Evolutionary conservation across 2,113 vertebrate species (phyloP), one percentile per base, ranked within the genome.

Genomic region (Otis tarda): DNA sequence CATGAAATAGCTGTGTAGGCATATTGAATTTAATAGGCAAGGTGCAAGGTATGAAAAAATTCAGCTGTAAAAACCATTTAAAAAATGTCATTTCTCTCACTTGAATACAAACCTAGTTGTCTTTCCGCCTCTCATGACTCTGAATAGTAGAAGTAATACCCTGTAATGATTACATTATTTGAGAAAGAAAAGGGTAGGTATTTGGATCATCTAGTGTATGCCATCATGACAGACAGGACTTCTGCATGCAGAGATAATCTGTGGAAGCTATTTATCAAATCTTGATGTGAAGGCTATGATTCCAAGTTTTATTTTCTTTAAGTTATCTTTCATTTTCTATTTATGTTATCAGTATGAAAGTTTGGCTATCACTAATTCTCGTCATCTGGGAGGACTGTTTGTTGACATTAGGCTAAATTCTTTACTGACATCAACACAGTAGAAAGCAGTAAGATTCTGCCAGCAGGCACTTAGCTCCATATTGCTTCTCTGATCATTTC

Each of bases 121-220:
- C 69, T 93, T 90, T 90, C 80, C 78, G 24, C 43, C 24, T 64
- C 24, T 90, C 28, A 31, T 69, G 61, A 27, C 67, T 93, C 84
- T 55, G 65, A 93, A 63, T 64, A 81, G 49, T 83, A 52, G 64
- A 92, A 95, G 78, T 90, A 75, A 94, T 92, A 89, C 37, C 87
- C 69, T 87, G 33, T 75, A 91, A 89, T 97, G 94, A 87, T 67
- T 47, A 74, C 30, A 71, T 81, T 87, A 65, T 89, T 78, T 83
- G 86, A 81, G 80, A 78, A 94, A 56, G 60, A 35, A 84, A 94
- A 39, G 39, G 47, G 19, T 83, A 52, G 17, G 5, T 60, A 68
- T 92, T 92, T 84, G n/a, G 33, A 61, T 94, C 75, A 75, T 89
- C 18, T 52, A 22, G 23, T n/a, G 14, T 70, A 50, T 53, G 27